Conservation (phyloP, 2,113 vertebrate genomes). For the Psettodes erumei region DNA sequence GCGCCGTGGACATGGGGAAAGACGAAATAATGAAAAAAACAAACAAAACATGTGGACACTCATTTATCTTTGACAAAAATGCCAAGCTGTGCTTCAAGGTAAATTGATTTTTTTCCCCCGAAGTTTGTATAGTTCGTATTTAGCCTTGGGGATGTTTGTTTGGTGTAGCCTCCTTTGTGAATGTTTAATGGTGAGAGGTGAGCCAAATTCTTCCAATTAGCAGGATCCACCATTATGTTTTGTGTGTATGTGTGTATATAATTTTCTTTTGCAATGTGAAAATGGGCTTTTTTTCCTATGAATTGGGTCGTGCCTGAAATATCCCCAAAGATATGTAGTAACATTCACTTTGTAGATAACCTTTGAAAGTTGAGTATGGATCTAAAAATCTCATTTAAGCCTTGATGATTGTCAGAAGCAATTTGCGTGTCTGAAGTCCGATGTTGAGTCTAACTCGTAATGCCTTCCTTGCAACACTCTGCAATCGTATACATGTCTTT, state of each 20-base stretch:
- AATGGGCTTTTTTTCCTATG: slow-evolving; percentile 10
- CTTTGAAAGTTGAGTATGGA: slow-evolving; percentile 25
- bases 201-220: slow-evolving; percentile 27
- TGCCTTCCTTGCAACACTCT: background rate
- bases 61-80: slow-evolving; percentile 1
- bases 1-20: background rate
- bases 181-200: slow-evolving; percentile 18
- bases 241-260: background rate
- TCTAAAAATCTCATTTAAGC: slow-evolving; percentile 21
- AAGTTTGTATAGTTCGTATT: slow-evolving; percentile 15
- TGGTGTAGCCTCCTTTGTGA: slow-evolving; percentile 19
- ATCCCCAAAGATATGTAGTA: background rate
- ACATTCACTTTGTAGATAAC: slow-evolving; percentile 6
- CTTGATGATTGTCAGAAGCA: slow-evolving; percentile 4
- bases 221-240: background rate
- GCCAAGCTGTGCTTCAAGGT: slow-evolving; percentile 1
- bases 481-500: background rate
- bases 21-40: background rate
- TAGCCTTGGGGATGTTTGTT: slow-evolving; percentile 21
- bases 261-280: slow-evolving; percentile 1
- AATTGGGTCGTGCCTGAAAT: background rate
- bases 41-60: background rate
- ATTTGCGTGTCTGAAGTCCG: slow-evolving; percentile 6
- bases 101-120: slow-evolving; percentile 3
- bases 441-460: background rate